Conservation (phyloP, 2,888 invertebrate species). For the Philonicus albiceps region DNA sequence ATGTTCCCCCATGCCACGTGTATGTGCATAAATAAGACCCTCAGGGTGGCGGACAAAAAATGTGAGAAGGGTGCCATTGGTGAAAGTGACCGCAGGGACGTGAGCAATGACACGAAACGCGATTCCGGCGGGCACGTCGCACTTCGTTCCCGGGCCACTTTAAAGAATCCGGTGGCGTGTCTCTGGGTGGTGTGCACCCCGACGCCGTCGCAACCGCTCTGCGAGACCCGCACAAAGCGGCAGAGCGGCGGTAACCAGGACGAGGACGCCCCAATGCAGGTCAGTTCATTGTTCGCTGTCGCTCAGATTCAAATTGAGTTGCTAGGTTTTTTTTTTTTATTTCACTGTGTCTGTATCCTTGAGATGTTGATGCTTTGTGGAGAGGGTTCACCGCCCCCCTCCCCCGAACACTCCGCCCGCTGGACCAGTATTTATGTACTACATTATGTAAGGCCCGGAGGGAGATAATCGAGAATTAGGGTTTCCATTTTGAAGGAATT, state of each 20-base stretch:
- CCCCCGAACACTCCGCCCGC: neutral
- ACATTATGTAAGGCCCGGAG: neutral
- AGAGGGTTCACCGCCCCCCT: neutral
- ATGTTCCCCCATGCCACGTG: conserved; percentile 30
- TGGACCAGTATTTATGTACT: neutral
- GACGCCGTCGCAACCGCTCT: neutral
- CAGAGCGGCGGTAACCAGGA: neutral
- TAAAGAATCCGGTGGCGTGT: neutral
- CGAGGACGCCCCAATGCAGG: neutral
- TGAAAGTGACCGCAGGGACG: neutral
- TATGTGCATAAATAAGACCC: conserved; percentile 9
- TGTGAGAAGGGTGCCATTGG: neutral
- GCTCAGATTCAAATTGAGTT: neutral
- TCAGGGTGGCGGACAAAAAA: neutral
- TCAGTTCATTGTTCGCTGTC: conserved; percentile 7
- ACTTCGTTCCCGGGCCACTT: neutral
- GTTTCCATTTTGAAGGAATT: neutral
- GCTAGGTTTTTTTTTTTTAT: neutral
- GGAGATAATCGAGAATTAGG: neutral
- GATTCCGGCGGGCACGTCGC: neutral
- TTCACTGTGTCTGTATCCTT: neutral
- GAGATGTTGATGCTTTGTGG: neutral
- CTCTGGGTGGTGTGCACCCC: conserved; percentile 1
- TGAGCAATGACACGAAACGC: neutral
- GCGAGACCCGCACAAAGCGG: neutral